Conservation (phyloP, 92 coral and sea anemone species). For the Phenganax subtilis region DNA sequence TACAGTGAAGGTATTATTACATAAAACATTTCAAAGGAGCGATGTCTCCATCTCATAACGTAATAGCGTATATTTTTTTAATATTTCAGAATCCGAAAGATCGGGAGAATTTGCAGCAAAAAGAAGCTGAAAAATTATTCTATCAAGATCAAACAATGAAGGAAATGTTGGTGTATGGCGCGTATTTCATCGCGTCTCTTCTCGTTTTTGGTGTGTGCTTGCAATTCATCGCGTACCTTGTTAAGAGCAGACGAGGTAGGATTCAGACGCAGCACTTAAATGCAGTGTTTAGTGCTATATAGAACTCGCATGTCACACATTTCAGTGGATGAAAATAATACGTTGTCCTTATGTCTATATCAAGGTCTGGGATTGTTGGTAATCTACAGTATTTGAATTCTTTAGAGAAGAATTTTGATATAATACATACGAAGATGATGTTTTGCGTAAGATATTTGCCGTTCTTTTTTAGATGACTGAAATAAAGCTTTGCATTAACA, state of each 20-base stretch:
- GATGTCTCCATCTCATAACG: background rate
- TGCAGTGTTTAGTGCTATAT: background rate
- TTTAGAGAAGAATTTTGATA: no score
- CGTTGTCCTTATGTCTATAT: no score
- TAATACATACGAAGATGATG: no score
- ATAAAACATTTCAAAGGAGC: background rate
- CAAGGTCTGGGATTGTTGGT: no score
- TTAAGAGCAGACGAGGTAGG: conserved; percentile 53
- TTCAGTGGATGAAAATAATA: no score
- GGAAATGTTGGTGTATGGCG: conserved; percentile 62
- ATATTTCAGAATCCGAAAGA: conserved; percentile 77
- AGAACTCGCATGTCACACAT: background rate
- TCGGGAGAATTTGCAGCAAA: conserved; percentile 71
- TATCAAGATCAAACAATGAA: conserved; percentile 61
- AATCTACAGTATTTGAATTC: no score
- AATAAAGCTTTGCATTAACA: no score
- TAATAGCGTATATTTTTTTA: background rate
- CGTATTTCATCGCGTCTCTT: conserved; percentile 51
- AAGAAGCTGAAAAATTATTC: conserved; percentile 89
- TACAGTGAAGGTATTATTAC: conserved; percentile 67
- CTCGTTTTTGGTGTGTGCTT: conserved; percentile 56
- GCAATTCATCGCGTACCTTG: conserved; percentile 60
- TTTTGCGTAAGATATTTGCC: no score
- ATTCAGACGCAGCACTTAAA: background rate
- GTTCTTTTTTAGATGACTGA: no score